Evolutionary conservation across 1,140 invertebrate species (phyloP), one percentile per base, ranked within the genome.

Genomic region (Anastrepha obliqua): DNA sequence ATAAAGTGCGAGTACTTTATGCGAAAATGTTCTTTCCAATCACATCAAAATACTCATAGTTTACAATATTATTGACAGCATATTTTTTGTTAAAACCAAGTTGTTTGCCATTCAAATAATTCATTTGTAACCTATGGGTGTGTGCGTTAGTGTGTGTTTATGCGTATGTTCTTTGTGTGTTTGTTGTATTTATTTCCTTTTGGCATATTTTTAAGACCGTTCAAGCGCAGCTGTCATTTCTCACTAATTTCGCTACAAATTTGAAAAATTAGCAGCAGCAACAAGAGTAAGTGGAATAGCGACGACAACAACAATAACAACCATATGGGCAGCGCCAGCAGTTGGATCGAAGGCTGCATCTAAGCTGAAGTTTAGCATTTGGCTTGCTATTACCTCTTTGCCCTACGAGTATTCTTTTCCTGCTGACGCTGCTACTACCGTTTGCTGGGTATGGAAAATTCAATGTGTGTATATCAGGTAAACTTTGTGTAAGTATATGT

Each of bases 21-120:
- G 65, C 65, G 65, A 70, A 70, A 70, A 29, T 39, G 8, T 70
- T 29, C 65, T 44, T 70, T 70, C 65, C 65, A 70, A 70, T 70
- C 65, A 70, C 65, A 70, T 74, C 70, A 74, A 47, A 74, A 44
- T 74, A 74, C 70, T 47, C 70, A 74, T 51, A 47, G 70, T 74
- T 74, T 74, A 74, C 70, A 74, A 74, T 74, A 74, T 17, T 74
- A 74, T 74, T 74, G 42, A 74, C 44, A 74, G 70, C 44, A 67
- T 29, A 42, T 67, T 44, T 42, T 70, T 15, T 51, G 39, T 74
- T 74, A 3, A 42, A 13, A 47, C 70, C 70, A 51, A 15, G 70
- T 47, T 47, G 17, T 47, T 44, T 39, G 15, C 44, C 47, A 47
- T 15, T 74, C 44, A 15, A 20, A 42, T 29, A 51, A 74, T 74